A percentile compares a stretch with the other conserved stretches of the same genome.
These are phyloP conservation scores for Torymus aiolomorphi DNA, from an alignment of 2,888 invertebrate genomes.

Conservation along the genomic window DNA sequence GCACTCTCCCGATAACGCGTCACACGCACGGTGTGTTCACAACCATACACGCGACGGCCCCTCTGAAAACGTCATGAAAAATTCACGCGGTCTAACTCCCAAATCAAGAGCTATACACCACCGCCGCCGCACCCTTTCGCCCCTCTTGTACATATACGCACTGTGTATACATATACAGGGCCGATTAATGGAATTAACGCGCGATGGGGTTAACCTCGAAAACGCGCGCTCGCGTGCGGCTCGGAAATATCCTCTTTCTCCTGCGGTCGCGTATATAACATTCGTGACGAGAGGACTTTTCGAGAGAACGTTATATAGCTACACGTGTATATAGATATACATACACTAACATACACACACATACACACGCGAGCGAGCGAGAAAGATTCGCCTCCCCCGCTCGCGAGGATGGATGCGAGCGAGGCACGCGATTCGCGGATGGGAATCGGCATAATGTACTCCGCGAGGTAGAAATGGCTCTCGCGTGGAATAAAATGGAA, in stretches of 20 bases:
- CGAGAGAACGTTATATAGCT: conserved; percentile 52
- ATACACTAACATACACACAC: background rate
- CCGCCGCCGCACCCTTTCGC: no score
- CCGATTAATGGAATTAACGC: conserved; percentile 68
- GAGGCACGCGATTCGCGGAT: conserved; percentile 64
- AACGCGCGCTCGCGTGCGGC: conserved; percentile 68
- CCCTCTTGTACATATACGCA: no score
- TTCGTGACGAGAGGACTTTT: conserved; percentile 62
- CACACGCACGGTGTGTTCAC: no score
- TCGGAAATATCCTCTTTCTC: conserved; percentile 62
- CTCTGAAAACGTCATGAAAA: no score
- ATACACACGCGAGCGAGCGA: conserved; percentile 1
- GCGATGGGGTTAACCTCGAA: conserved; percentile 69
- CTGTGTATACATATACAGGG: background rate
- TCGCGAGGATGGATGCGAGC: conserved; percentile 57
- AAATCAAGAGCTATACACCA: no score
- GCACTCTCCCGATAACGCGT: no score
- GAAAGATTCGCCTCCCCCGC: conserved; percentile 55
- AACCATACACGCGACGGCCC: no score
- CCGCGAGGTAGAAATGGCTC: conserved; percentile 51
- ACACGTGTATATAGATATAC: conserved; percentile 4
- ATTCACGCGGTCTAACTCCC: no score
- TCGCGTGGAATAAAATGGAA: conserved; percentile 57
- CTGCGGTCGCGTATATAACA: conserved; percentile 63
- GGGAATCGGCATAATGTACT: conserved; percentile 57